Evolutionary conservation across 2,888 invertebrate genomes (phyloP), one percentile per base, ranked within the genome.

Genomic region (Sinelater perroti): DNA sequence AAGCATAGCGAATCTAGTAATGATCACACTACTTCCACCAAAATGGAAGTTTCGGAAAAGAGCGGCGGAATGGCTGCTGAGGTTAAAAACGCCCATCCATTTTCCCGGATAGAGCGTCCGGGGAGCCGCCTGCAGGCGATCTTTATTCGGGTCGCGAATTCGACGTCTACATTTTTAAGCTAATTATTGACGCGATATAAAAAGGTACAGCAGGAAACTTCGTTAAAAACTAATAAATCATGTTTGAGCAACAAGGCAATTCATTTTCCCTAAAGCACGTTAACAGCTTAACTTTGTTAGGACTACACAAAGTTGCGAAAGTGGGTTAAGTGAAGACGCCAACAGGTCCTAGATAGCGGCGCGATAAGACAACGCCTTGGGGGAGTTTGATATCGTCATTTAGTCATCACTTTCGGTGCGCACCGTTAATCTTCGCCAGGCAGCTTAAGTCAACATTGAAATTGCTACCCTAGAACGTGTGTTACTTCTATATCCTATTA

Each of bases 331-430:
- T 52, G 52, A 52, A 52, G 52, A 52, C 52, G 52, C 52, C 52
- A 52, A 52, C 52, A 52, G 52, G 52, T 50, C 64, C 63, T 33
- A 59, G 63, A 62, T 61, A 56, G 60, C 53, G 56, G 52, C 33
- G 54, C 42, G 67, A 66, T 65, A 68, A 67, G 64, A 64, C 61
- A 60, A 52, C 53, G 62, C 65, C 59, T 47, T 38, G 57, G 51
- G 61, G 61, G 61, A 56, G 66, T 63, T 65, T 65, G 69, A 71
- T 72, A 70, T 69, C 70, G 70, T 67, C 67, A 69, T 69, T 50
- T 50, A 71, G 69, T 70, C 69, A 67, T 72, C 71, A 69, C 70
- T 71, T 72, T 71, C 71, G 70, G 70, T 71, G 70, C 46, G 49
- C 61, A 62, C 70, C 73, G 69, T 73, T 72, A 72, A 73, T 73